Conservation (phyloP, 2,797 vertebrate species). For the Sebastes steindachneri region DNA sequence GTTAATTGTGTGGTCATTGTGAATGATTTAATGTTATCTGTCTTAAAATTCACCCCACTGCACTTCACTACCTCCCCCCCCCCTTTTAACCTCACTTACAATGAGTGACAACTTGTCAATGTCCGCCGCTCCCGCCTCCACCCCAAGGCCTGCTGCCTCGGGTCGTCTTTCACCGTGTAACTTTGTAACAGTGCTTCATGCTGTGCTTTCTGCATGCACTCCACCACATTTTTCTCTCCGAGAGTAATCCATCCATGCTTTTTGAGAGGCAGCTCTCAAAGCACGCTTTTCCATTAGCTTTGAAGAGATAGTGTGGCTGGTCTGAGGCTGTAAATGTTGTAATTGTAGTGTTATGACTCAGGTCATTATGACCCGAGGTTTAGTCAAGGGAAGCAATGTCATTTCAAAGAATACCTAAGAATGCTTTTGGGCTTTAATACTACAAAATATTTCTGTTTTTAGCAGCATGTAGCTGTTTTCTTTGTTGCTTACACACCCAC, state of each 20-base stretch:
- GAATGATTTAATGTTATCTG: slow-evolving; percentile 36
- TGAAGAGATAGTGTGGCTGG: not conserved
- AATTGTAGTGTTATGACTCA: not conserved
- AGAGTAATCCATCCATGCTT: slow-evolving; percentile 24
- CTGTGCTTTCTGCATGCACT: slow-evolving; percentile 2
- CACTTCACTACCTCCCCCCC: not conserved
- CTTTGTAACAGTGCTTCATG: slow-evolving; percentile 18
- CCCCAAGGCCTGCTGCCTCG: not conserved
- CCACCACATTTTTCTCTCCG: not conserved
- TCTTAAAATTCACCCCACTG: slow-evolving; percentile 15
- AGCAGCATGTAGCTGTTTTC: not conserved
- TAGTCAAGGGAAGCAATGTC: not conserved
- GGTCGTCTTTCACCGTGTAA: slow-evolving; percentile 1
- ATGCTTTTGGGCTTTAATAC: not conserved
- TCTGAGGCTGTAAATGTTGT: not conserved
- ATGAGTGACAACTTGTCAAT: not conserved
- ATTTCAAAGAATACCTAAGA: not conserved
- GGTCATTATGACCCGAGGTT: not conserved
- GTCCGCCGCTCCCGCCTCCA: not conserved
- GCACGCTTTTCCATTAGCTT: slow-evolving; percentile 5
- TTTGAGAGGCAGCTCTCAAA: slow-evolving; percentile 1
- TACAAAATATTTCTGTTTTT: not conserved
- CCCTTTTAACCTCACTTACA: slow-evolving; percentile 24
- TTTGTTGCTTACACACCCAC: not conserved
- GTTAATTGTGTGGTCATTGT: slow-evolving; percentile 13